Base-by-base conservation (phyloP, 2,888 invertebrate genomes). In the Cerceris ruficornis region DNA sequence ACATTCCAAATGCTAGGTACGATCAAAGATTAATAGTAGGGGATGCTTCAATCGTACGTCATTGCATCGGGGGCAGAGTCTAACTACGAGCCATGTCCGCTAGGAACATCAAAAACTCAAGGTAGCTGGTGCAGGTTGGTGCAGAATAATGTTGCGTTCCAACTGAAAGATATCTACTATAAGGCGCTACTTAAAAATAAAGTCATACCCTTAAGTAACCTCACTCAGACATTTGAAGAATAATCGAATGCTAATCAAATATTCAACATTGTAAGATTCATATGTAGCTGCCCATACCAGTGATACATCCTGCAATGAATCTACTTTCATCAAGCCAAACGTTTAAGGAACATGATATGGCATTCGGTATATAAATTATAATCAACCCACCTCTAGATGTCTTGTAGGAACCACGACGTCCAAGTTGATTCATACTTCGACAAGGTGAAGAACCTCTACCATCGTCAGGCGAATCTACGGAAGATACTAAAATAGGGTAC, bases 371-470 rank as follows among this genome's bases (percentile, higher is more conserved):
- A 42, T 54, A 46, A 80, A 80, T 59, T 42, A 74, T 57, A 13
- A 62, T 69, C 39, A 72, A 85, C 85, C 85, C 81, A 97, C 97
- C 97, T 95, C 97, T 94, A 86, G 97, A 97, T 69, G 96, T 97
- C 93, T 97, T 97, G 94, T 97, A 97, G 57, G 97, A 97, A 93
- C 97, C 96, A 88, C 97, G 95, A 49, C 97, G 94, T 77, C 96
- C 97, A 83, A 97, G 94, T 85, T 94, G 94, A 86, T 94, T 94
- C 84, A 93, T 93, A 88, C 95, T 95, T 87, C 94, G 93, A 90
- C 95, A 94, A 17, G 96, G 96, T 0, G 96, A 96, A 92, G 95
- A 94, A 76, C 95, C 96, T 90, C 96, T 94, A 89, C 96, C 96
- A 87, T 96, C 96, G 85, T 96, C 96, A 64, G 96, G 96, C 8